Evolutionary conservation across 2,888 invertebrate species (phyloP), one percentile per base, ranked within the genome.

Genomic region (Campaea margaritaria): DNA sequence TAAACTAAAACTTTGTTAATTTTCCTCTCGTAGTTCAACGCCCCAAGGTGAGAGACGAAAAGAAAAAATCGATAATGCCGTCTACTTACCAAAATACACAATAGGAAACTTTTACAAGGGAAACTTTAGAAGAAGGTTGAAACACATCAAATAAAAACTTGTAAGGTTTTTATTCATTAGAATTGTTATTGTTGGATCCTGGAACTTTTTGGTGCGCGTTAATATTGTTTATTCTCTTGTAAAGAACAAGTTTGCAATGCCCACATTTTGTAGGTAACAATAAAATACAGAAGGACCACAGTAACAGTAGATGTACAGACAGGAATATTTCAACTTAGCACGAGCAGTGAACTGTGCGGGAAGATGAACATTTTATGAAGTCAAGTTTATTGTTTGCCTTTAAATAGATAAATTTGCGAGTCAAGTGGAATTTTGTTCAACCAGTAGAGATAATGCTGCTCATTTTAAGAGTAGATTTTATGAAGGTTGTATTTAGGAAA

Each of bases 141-240:
- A 75, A 72, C 68, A 74, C 68, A 76, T 76, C 65, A 65, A 76
- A 74, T 70, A 73, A 75, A 77, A 76, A 70, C 66, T 77, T 59
- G 43, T 28, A 60, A 71, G 63, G 68, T 74, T 76, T 75, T 74
- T 76, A 74, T 78, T 79, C 69, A 75, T 75, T 74, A 74, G 45
- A 67, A 68, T 73, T 67, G 63, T 73, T 78, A 71, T 72, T 70
- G 62, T 66, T 67, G 60, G 57, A 54, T 60, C 62, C 46, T 31
- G 31, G 46, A 72, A 70, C 48, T 69, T 69, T 67, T 64, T 45
- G 41, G 51, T 49, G 60, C 62, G 52, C 50, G 43, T 60, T 47
- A 65, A 70, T 59, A 67, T 67, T 62, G 51, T 64, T 59, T 47
- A 59, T 58, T 47, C 38, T 48, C 45, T 59, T 63, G 56, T 27